Conservation (phyloP, 1,140 invertebrate genomes). For the Drosophila orena region DNA sequence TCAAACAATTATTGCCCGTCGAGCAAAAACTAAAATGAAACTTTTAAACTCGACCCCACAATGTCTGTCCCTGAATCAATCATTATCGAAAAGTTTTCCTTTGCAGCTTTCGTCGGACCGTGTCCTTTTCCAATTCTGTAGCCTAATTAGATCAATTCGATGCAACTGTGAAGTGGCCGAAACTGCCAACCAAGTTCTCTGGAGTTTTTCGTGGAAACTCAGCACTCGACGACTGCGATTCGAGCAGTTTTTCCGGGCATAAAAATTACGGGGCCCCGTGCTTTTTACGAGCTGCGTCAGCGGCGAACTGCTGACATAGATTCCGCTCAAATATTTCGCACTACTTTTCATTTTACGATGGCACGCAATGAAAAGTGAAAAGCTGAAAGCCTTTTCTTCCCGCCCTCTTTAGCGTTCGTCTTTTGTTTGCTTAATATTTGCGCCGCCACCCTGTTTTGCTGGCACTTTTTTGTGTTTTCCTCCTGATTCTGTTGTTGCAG, state of each 20-base stretch:
- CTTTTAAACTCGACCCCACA: constrained; percentile 18
- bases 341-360: constrained; percentile 72
- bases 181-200: constrained; percentile 10
- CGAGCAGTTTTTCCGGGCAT: constrained; percentile 30
- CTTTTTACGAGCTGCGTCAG: constrained; percentile 38
- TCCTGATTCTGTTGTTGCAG: constrained; percentile 55
- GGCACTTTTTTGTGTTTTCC: constrained; percentile 18
- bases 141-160: constrained; percentile 60
- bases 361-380: constrained; percentile 66
- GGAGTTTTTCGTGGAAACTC: constrained; percentile 7
- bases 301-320: constrained; percentile 63
- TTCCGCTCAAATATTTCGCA: constrained; percentile 71
- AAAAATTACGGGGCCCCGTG: constrained; percentile 32
- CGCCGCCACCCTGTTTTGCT: constrained; percentile 18
- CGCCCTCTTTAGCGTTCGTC: constrained; percentile 20
- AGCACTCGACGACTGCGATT: constrained; percentile 23
- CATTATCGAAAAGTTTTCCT: constrained; percentile 65
- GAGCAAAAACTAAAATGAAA: constrained; percentile 26
- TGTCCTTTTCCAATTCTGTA: constrained; percentile 17
- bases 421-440: constrained; percentile 71
- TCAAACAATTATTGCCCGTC: neutral
- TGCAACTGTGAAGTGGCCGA: constrained; percentile 20
- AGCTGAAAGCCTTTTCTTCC: constrained; percentile 56
- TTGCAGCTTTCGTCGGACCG: constrained; percentile 31
- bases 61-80: constrained; percentile 41